Percentiles rank a stretch among this genome's conserved stretches.
Conservation (phyloP, 2,888 invertebrate genomes). For the Marronus borbonicus region DNA sequence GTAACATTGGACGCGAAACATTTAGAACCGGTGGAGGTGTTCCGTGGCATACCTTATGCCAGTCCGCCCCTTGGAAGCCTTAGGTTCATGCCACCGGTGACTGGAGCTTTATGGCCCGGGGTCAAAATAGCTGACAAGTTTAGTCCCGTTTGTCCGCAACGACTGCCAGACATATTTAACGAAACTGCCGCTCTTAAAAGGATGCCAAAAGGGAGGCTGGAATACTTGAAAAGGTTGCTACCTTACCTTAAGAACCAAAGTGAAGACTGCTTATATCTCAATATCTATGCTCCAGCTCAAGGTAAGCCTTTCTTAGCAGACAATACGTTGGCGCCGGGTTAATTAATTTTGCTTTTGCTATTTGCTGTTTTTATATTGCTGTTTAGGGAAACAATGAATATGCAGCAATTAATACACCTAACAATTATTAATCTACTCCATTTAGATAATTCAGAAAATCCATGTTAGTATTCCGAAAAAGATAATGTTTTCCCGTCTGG, state of each 20-base stretch:
- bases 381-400: no score
- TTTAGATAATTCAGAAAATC: no score
- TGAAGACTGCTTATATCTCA: conserved; percentile 97
- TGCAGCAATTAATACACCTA: no score
- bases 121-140: conserved; percentile 90
- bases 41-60: conserved; percentile 95
- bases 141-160: conserved; percentile 94
- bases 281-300: conserved; percentile 96
- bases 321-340: background rate
- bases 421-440: no score
- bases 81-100: conserved; percentile 97
- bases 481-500: no score
- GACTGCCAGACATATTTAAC: conserved; percentile 88
- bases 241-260: conserved; percentile 93
- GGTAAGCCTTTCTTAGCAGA: conserved; percentile 76
- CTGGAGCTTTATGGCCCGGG: conserved; percentile 92
- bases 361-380: no score
- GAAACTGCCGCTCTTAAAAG: conserved; percentile 86
- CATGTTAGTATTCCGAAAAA: no score
- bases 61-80: conserved; percentile 91
- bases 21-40: conserved; percentile 92
- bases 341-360: conserved; percentile 29
- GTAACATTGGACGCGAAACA: conserved; percentile 86
- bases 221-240: conserved; percentile 89
- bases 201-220: conserved; percentile 91